Evolutionary conservation across 2,113 vertebrate genomes (phyloP), one percentile per base, ranked within the genome.

Genomic region (Stercorarius parasiticus): DNA sequence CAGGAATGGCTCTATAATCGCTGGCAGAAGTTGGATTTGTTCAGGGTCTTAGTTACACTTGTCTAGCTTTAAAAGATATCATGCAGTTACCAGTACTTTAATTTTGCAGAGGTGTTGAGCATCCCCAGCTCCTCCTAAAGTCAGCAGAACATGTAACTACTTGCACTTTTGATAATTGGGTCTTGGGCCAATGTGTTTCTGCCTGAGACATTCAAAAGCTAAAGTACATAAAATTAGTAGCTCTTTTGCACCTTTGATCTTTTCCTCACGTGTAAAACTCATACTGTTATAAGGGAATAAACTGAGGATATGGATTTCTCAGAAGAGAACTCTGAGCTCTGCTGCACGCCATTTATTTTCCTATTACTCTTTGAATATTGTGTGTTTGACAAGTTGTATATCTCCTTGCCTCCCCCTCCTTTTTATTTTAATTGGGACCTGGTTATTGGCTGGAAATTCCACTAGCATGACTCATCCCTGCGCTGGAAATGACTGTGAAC

Each of bases 391-490:
- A 9, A 50, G 34, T 38, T 59, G 32, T 67, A 6, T 58, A 82
- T 90, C 55, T 93, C 76, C 45, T 93, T 76, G 45, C n/a, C 16
- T 87, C 42, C 53, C 38, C 43, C 55, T 72, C 70, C 69, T 88
- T 86, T 96, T 71, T 38, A 27, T 95, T 96, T 90, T 71, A 64
- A 93, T 77, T 87, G 77, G 43, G 52, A 87, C 53, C 38, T 88
- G 77, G 58, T 40, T 87, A 65, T 91, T 96, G 91, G 73, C 45
- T 97, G 62, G 36, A 91, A 93, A 85, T 95, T 96, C 70, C 86
- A 70, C 70, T 25, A n/a, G 38, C 66, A 64, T 97, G 94, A 95
- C 84, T 94, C 81, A 94, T 95, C 49, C 38, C 32, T 84, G 50
- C 0, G 0, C 89, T 95, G 91, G 66, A 81, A 93, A 56, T 78